Evolutionary conservation across 2,888 invertebrate species (phyloP), one percentile per base, ranked within the genome.

Genomic region (Ecliptopera silaceata): DNA sequence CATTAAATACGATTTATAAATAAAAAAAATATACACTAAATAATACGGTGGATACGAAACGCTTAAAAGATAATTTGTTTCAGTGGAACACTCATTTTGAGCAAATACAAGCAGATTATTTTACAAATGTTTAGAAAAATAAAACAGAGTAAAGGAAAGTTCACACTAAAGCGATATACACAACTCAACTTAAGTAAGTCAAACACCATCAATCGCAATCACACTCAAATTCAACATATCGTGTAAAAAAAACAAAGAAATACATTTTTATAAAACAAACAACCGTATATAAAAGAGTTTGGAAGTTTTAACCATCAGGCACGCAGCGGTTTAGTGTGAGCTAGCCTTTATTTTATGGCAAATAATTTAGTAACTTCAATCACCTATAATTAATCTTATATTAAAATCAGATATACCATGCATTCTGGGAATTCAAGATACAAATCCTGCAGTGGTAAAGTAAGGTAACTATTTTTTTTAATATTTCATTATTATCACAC

Each of bases 1-100:
- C 71, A 74, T 80, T 84, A 80, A 84, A 82, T 84, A 86, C 81
- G 71, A 76, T 80, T 80, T 79, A 86, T 84, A 84, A 83, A 88
- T 88, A 88, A 77, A 87, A 80, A 62, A 83, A 83, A 79, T 82
- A 80, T 75, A 79, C 66, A 77, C 77, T 84, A 84, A 71, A 65
- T 68, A 70, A 70, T 76, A 85, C 86, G 88, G 88, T 88, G 88
- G 88, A 83, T 81, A 75, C 50, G 63, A 69, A 74, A 76, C 74
- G 74, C 75, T 77, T 74, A 79, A 73, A 80, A 56, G 64, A 58
- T 55, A 59, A 52, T 50, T 71, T 68, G 69, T 22, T 42, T 68
- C 63, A 51, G 46, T 55, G 50, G 64, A 71, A 77, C 72, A 80
- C 72, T 76, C 74, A 61, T 67, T 64, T 87, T 88, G 88, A 88